phyloP scores from a whole-genome alignment of 2,113 vertebrate genomes.

The Microcebus murinus region DNA sequence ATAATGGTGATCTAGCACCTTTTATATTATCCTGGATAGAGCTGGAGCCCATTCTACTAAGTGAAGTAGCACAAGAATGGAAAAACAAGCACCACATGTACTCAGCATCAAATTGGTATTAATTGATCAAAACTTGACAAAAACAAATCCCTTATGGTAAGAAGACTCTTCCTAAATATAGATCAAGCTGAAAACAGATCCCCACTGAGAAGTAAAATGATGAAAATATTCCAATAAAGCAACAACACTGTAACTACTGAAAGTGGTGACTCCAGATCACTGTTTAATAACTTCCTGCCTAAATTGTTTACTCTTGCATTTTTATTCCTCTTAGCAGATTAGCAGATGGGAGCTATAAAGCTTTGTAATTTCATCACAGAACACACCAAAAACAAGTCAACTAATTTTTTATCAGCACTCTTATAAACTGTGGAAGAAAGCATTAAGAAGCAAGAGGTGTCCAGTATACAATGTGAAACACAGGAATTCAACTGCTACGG shows the following conservation, averaged over 20 bases:
- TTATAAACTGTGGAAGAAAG: neutral
- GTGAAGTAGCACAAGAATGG: too few species aligned
- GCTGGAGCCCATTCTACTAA: too few species aligned
- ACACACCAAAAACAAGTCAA: neutral
- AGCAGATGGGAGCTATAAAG: neutral
- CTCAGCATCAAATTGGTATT: too few species aligned
- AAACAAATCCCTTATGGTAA: neutral
- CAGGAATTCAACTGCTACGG: neutral
- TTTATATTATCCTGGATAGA: too few species aligned
- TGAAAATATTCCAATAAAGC: conserved; percentile 4
- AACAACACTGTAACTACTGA: neutral
- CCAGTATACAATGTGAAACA: neutral
- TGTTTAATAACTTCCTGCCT: conserved; percentile 13
- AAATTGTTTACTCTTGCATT: neutral
- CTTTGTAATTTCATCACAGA: neutral
- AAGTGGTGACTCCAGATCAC: neutral
- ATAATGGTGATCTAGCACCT: too few species aligned
- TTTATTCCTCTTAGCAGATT: neutral
- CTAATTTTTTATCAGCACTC: neutral
- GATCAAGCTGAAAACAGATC: conserved; percentile 1
- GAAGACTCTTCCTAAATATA: neutral
- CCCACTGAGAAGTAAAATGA: neutral
- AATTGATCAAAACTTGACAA: neutral
- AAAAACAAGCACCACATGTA: too few species aligned
- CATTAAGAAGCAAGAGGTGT: neutral